Base-by-base conservation (phyloP, 1,140 invertebrate genomes). In the Heliconius nattereri region DNA sequence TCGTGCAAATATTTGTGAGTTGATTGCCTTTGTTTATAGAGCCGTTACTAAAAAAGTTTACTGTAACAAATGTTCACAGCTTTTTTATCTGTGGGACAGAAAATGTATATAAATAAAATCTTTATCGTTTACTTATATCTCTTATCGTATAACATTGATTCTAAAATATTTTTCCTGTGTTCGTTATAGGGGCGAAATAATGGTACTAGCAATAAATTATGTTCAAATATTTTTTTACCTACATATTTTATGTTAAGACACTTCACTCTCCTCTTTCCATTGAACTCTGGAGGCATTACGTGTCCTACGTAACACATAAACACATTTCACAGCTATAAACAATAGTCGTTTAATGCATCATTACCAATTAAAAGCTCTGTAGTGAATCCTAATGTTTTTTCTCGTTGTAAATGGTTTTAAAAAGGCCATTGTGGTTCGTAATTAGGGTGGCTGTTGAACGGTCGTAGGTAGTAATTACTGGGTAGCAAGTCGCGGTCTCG, bases 1-100 rank as follows among this genome's bases (percentile, higher is more conserved):
- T 74, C 84, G 84, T 86, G 85, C 85, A 87, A 93, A 93, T 92
- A 90, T 92, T 92, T 91, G 89, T 72, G 52, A 83, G 80, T 85
- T 85, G 88, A 91, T 92, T 89, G 86, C 89, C 84, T 87, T 87
- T 92, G 87, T 92, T 92, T 94, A 92, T 90, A 85, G 90, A 87
- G 87, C 89, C 89, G 91, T 94, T 87, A 92, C 88, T 87, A 91
- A 91, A 89, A 92, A 91, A 87, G 85, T 85, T 81, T 85, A 81
- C 80, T 74, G 82, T 86, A 89, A 91, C 89, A 92, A 91, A 90
- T 87, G 88, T 92, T 90, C 85, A 88, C 86, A 76, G 85, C 85
- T 87, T 82, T 87, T 91, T 92, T 90, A 90, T 86, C 85, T 85
- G 76, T 83, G 86, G 80, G 85, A 83, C 82, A 86, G 85, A 85